phyloP scores from a whole-genome alignment of 1,140 invertebrate genomes.

The Drosophila repleta region DNA sequence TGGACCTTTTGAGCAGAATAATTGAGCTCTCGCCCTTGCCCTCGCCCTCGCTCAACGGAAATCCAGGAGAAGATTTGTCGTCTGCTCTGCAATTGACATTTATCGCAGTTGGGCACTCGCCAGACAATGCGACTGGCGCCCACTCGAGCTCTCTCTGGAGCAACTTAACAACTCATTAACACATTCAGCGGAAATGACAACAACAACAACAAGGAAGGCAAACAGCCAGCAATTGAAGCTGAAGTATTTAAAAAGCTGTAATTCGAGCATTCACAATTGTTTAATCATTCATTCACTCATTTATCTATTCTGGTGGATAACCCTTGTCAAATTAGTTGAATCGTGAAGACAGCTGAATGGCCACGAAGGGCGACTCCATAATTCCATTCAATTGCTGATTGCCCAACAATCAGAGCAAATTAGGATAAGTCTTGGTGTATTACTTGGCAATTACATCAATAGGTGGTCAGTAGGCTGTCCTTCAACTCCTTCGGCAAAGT shows the following conservation, averaged over 20 bases:
- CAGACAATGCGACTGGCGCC: constrained; percentile 36
- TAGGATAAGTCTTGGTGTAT: not conserved
- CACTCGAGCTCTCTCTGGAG: constrained; percentile 45
- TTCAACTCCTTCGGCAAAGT: too few species aligned
- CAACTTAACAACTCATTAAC: constrained; percentile 79
- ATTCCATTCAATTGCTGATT: not conserved
- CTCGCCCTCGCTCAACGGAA: constrained; percentile 3
- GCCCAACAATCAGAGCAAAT: constrained; percentile 1
- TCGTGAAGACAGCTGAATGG: constrained; percentile 16
- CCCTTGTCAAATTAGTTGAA: constrained; percentile 65
- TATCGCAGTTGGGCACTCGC: constrained; percentile 63
- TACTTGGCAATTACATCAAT: not conserved
- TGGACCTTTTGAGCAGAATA: constrained; percentile 36
- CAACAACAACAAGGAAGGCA: constrained; percentile 11
- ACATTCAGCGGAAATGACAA: constrained; percentile 50
- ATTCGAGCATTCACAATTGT: constrained; percentile 56
- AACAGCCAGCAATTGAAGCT: constrained; percentile 47
- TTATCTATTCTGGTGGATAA: constrained; percentile 27
- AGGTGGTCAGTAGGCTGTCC: not conserved
- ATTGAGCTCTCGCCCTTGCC: constrained; percentile 53
- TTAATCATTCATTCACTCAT: constrained; percentile 47
- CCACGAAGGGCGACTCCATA: not conserved
- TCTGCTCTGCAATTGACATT: constrained; percentile 71
- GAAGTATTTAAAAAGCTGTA: constrained; percentile 55
- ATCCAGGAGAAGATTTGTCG: constrained; percentile 20